A percentile compares a stretch with the other conserved stretches of the same genome.
Evolutionary conservation across 2,888 invertebrate genomes (phyloP).

Genomic region (Synergus itoensis): DNA sequence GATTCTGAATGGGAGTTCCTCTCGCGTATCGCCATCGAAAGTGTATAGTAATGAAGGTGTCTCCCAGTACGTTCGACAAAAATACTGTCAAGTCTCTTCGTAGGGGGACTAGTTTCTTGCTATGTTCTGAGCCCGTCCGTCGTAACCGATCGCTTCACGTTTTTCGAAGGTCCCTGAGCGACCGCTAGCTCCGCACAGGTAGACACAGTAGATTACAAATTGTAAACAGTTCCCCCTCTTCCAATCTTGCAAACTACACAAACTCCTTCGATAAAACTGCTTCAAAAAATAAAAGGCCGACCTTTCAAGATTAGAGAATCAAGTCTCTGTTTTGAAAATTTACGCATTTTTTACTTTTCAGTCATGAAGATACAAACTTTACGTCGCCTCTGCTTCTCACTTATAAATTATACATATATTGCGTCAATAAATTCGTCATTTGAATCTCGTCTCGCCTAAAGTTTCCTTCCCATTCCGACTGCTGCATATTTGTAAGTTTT

Average conservation of each 20-base stretch:
- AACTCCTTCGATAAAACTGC: constrained; percentile 25
- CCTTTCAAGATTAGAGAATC: constrained; percentile 19
- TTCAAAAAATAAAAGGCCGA: not conserved
- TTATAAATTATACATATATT: constrained; percentile 32
- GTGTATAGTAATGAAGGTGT: constrained; percentile 74
- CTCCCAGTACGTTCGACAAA: constrained; percentile 66
- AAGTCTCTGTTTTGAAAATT: constrained; percentile 23
- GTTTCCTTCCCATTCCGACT: not conserved
- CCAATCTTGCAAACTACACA: constrained; percentile 35
- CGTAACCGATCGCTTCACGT: constrained; percentile 57
- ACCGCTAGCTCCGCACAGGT: constrained; percentile 65
- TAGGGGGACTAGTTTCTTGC: constrained; percentile 61
- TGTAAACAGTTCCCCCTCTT: constrained; percentile 64
- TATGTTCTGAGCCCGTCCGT: constrained; percentile 44
- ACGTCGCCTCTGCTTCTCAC: constrained; percentile 1
- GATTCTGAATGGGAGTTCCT: constrained; percentile 70
- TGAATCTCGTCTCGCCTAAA: constrained; percentile 13
- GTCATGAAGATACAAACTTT: not conserved
- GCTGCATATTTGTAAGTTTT: not conserved
- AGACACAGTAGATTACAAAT: constrained; percentile 70
- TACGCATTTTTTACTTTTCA: not conserved
- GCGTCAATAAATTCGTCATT: constrained; percentile 28
- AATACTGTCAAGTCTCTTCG: constrained; percentile 68
- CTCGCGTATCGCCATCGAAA: constrained; percentile 50
- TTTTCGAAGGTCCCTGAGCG: constrained; percentile 67